Evolutionary conservation across 2,888 invertebrate species (phyloP).

Genomic region (Melinaea marsaeus): DNA sequence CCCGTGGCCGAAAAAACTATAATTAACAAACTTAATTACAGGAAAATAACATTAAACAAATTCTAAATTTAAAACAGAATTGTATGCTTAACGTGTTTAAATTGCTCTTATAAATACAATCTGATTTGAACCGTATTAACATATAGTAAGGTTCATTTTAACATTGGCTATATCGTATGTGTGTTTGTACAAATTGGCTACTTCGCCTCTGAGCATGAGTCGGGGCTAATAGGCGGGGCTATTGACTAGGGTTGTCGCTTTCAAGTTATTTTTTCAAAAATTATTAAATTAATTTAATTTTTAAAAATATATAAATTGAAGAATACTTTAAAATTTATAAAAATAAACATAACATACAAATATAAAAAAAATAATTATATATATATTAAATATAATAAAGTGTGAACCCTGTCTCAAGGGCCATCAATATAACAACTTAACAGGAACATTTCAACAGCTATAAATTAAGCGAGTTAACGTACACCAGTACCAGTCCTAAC

Average conservation of each 20-base stretch:
- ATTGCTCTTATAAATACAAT: constrained; percentile 6
- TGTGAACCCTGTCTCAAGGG: constrained; percentile 54
- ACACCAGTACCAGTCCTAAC: constrained; percentile 24
- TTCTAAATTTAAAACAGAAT: constrained; percentile 7
- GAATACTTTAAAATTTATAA: too few relatives aligned
- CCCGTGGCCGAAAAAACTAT: background rate
- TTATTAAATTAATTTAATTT: background rate
- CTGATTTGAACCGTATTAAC: background rate
- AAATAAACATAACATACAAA: background rate
- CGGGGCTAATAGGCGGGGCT: constrained; percentile 63
- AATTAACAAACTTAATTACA: constrained; percentile 8
- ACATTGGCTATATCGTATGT: constrained; percentile 26
- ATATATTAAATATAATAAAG: background rate
- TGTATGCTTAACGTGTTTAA: constrained; percentile 20
- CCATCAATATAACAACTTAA: constrained; percentile 76
- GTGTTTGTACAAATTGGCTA: constrained; percentile 65
- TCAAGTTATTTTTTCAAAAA: background rate
- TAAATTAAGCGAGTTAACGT: constrained; percentile 73
- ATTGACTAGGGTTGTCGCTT: constrained; percentile 46
- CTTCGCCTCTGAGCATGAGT: constrained; percentile 63
- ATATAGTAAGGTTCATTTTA: constrained; percentile 14
- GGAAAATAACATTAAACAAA: constrained; percentile 5
- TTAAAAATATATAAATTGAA: background rate
- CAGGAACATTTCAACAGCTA: constrained; percentile 69
- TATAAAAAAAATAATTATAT: background rate